Percentiles rank a stretch among this genome's conserved stretches.
Evolutionary conservation across 2,888 invertebrate genomes (phyloP).

Genomic region (Bugulina stolonifera): DNA sequence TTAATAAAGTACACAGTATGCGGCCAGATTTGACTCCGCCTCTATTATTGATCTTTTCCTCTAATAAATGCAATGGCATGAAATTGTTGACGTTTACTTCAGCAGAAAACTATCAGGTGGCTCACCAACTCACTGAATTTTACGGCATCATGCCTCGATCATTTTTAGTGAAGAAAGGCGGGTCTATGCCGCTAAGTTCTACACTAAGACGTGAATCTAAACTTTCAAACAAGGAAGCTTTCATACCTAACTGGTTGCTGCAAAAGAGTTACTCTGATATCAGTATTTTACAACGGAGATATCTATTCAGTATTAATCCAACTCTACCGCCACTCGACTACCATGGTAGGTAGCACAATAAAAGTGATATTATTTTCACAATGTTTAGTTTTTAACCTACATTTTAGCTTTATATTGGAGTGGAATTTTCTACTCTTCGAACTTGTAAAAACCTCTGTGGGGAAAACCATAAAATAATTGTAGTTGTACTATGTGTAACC

Average conservation of each 20-base stretch:
- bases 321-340: too few relatives aligned
- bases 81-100: not conserved
- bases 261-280: not conserved
- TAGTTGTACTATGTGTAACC: too few relatives aligned
- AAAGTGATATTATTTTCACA: too few relatives aligned
- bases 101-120: not conserved
- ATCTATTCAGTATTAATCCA: not conserved
- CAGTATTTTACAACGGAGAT: not conserved
- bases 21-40: not conserved
- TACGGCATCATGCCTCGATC: constrained; percentile 4
- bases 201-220: not conserved
- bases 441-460: too few relatives aligned
- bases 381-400: too few relatives aligned
- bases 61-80: not conserved
- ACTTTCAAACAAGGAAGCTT: not conserved
- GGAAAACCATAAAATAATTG: too few relatives aligned
- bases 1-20: too few relatives aligned
- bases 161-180: constrained; percentile 25
- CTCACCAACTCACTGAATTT: not conserved
- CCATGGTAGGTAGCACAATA: too few relatives aligned
- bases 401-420: too few relatives aligned
- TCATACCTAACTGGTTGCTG: not conserved
- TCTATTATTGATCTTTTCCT: not conserved
- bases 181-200: too few relatives aligned
- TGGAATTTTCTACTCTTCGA: too few relatives aligned